These are phyloP conservation scores for Petrolisthes manimaculis DNA, from an alignment of 2,888 invertebrate genomes.

Conservation along the genomic window DNA sequence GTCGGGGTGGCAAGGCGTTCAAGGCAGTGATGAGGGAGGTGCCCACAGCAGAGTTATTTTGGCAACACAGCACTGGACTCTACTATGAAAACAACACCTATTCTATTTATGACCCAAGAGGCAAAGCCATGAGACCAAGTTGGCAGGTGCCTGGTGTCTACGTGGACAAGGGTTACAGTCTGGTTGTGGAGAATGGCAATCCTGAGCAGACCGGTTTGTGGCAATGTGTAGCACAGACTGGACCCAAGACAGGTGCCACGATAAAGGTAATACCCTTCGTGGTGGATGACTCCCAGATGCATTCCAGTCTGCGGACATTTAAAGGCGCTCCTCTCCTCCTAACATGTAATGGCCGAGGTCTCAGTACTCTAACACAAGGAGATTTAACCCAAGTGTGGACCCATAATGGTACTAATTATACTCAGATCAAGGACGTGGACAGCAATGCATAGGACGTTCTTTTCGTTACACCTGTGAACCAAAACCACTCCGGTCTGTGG, in stretches of 20 bases:
- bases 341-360: background rate
- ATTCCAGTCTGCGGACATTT: background rate
- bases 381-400: conserved; percentile 10
- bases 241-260: background rate
- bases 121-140: background rate
- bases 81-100: conserved; percentile 25
- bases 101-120: background rate
- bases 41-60: conserved; percentile 15
- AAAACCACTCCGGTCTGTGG: background rate
- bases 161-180: background rate
- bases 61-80: conserved; percentile 24
- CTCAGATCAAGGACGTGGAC: background rate
- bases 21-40: background rate
- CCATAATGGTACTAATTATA: background rate
- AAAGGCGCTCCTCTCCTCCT: conserved; percentile 3
- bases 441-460: background rate
- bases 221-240: conserved; percentile 27
- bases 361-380: conserved; percentile 12
- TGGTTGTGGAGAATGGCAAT: conserved; percentile 15
- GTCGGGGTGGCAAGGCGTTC: background rate
- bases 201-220: conserved; percentile 16
- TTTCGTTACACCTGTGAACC: background rate
- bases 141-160: background rate
- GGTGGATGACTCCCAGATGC: background rate
- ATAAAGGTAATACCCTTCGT: background rate